Conservation (phyloP, 2,888 invertebrate genomes). For the Mesodorylaimus sp. region DNA sequence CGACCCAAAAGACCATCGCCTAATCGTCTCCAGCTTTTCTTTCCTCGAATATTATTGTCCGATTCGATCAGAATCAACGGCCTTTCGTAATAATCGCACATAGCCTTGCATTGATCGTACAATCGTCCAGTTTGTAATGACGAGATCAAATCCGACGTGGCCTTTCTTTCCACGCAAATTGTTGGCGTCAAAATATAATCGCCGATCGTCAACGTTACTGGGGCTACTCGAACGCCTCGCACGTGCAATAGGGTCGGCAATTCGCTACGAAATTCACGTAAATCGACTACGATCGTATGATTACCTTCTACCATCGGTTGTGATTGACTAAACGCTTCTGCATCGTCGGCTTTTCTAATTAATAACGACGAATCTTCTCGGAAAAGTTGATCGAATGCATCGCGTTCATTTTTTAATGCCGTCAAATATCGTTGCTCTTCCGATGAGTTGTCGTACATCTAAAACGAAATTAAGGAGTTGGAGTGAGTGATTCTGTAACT, state of each 20-base stretch:
- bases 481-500: too few species aligned
- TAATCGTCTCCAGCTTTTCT: background rate
- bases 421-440: constrained; percentile 93
- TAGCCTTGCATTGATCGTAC: constrained; percentile 53
- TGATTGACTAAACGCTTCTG: constrained; percentile 2
- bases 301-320: background rate
- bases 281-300: constrained; percentile 57
- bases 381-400: constrained; percentile 78
- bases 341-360: constrained; percentile 5
- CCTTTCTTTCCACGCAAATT: constrained; percentile 83
- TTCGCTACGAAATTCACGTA: constrained; percentile 92
- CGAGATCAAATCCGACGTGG: constrained; percentile 58
- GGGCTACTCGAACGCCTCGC: constrained; percentile 74
- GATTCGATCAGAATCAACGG: constrained; percentile 87
- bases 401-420: constrained; percentile 68
- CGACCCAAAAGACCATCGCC: too few species aligned
- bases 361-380: constrained; percentile 63
- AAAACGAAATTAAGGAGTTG: too few species aligned
- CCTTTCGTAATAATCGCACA: constrained; percentile 48
- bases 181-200: constrained; percentile 93
- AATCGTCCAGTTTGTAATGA: constrained; percentile 82
- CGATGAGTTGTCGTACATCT: constrained; percentile 73
- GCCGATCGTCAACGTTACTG: constrained; percentile 58
- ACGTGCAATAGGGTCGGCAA: constrained; percentile 79
- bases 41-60: constrained; percentile 57